Base-by-base conservation (phyloP, 2,888 invertebrate genomes). In the Macroteleia sp. region DNA sequence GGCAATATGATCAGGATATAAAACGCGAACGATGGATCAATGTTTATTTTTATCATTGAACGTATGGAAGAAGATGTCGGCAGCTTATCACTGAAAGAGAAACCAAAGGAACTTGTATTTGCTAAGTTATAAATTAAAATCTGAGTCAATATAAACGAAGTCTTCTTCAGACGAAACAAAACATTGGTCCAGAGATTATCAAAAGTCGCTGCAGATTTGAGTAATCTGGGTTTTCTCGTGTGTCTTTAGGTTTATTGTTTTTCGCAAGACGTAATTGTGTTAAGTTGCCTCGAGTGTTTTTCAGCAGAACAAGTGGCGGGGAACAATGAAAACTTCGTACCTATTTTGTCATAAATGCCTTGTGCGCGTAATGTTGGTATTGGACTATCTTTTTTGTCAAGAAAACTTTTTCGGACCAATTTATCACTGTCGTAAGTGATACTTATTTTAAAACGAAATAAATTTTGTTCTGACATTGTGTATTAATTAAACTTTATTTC, bases 11-110 rank as follows among this genome's bases (percentile, higher is more conserved):
- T 66, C 44, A 3, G 54, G 16, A 42, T 14, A 32, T 25, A 36
- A 10, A 42, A 25, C 34, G 22, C 12, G 19, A 42, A 17, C 41
- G 12, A 56, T 20, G 56, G 69, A 59, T 70, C 59, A 36, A 70
- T 59, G 52, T 59, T 70, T 70, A 70, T 70, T 70, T 59, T 70
- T 59, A 59, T 17, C 59, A 30, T 52, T n/a, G 36, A 32, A 56
- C 34, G 14, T 44, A 52, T 52, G 36, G 44, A 59, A 59, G 42
- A 59, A 28, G n/a, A 52, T 34, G 39, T 57, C 39, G 44, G 22
- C 25, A 25, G 34, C 44, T 52, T 70, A 67, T 56, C 56, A 46
- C 12, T 20, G 19, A 30, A 44, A 54, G 54, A 56, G 28, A 67
- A 67, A 56, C 14, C 17, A 34, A 12, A 44, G 28, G 46, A 36